Evolutionary conservation across 2,888 invertebrate species (phyloP), one percentile per base, ranked within the genome.

Genomic region (Scaptomyza reducta): DNA sequence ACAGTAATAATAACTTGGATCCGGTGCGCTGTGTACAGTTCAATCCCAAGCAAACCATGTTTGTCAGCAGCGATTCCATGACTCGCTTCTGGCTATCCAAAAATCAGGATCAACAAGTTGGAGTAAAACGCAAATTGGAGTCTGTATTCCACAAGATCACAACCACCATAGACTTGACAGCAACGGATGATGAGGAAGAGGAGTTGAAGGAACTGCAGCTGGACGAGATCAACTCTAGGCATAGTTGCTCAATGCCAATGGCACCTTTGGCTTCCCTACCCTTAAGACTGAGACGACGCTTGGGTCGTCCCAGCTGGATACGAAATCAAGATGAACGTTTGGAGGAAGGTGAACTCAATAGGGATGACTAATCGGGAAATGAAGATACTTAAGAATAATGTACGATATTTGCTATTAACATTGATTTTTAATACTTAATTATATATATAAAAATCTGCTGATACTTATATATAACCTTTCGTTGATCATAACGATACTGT

Each of bases 281-380:
- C 11, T 5, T 6, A 1, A 31, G 18, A 14, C 38, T 31, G 9
- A 31, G n/a, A 16, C 50, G 13, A 7, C 56, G 25, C 33, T 13
- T 46, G 4, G 4, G 6, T 0, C 13, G 10, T 27, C 18, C 6
- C 14, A 3, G 3, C 1, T 33, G 44, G 25, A 14, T 6, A 3
- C 1, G 14, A 4, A 11, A 13, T 10, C 14, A 14, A 3, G 14
- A 2, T 6, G 41, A 54, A 10, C 44, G 33, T 1, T 11, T 38
- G 0, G 79, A 81, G 42, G 74, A 80, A n/a, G 82, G 85, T 0
- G 85, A 85, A 45, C 13, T 82, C 4, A 6, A 7, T 6, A 64
- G 64, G 16, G 33, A 55, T 40, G 38, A 25, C 31, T 41, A 22
- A 22, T 4, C 5, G 22, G 49, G 41, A 7, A 31, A 13, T 14